These are phyloP conservation scores for Zaprionus nigranus DNA, from an alignment of 1,140 invertebrate genomes.

Conservation along the genomic window DNA sequence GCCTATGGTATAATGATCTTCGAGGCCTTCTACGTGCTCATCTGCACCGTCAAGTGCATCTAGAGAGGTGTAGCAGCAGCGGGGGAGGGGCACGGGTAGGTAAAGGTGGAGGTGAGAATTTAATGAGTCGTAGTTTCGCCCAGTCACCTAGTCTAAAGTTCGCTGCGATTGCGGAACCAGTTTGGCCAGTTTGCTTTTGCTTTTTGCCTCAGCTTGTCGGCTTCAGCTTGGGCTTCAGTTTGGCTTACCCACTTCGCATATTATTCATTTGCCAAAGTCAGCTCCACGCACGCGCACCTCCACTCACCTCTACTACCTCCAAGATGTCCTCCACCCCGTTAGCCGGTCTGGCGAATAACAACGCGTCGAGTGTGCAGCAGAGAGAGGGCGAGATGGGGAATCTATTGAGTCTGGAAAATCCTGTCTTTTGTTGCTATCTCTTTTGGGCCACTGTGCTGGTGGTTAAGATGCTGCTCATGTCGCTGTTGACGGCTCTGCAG, in stretches of 20 bases:
- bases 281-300: neutral
- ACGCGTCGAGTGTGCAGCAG: neutral
- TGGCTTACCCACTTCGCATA: neutral
- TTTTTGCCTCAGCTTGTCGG: neutral
- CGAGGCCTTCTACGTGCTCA: slow-evolving; percentile 84
- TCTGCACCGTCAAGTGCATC: slow-evolving; percentile 58
- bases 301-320: slow-evolving; percentile 9
- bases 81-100: neutral
- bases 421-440: slow-evolving; percentile 84
- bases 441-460: slow-evolving; percentile 85
- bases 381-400: slow-evolving; percentile 10
- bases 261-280: neutral
- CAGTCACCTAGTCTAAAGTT: slow-evolving; percentile 31
- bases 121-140: slow-evolving; percentile 27
- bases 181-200: slow-evolving; percentile 49
- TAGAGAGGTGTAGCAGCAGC: slow-evolving; percentile 6
- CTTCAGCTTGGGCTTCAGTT: neutral
- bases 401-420: slow-evolving; percentile 80
- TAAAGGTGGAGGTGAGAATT: neutral
- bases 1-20: slow-evolving; percentile 85
- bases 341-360: slow-evolving; percentile 7
- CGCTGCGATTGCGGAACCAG: slow-evolving; percentile 58
- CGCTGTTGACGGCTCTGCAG: slow-evolving; percentile 85
- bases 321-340: slow-evolving; percentile 3
- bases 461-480: slow-evolving; percentile 86